These are phyloP conservation scores for Azemiops feae DNA, from an alignment of 2,113 vertebrate genomes.

Conservation along the genomic window DNA sequence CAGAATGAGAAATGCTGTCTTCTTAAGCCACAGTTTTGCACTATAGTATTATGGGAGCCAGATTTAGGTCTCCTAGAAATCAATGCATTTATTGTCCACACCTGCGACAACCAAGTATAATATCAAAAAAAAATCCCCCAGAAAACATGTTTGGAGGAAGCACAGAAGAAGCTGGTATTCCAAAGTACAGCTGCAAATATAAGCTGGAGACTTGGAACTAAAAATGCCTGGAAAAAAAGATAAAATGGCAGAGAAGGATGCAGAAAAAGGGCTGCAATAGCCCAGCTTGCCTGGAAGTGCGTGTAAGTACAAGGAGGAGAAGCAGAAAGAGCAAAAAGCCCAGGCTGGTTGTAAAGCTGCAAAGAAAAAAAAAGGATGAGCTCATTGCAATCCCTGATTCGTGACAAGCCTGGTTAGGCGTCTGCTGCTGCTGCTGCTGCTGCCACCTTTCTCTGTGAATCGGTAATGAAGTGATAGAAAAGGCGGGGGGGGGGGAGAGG, in stretches of 20 bases:
- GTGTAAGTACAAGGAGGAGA: constrained; percentile 48
- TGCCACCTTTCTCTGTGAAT: constrained; percentile 74
- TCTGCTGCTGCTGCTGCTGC: constrained; percentile 59
- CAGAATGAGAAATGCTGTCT: constrained; percentile 69
- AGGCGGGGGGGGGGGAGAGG: constrained; percentile 68
- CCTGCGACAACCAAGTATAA: constrained; percentile 54
- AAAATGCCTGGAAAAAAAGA: constrained; percentile 48
- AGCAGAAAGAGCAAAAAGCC: constrained; percentile 57
- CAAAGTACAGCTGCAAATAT: constrained; percentile 44
- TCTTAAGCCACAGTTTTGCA: constrained; percentile 53
- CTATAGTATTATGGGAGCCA: constrained; percentile 53
- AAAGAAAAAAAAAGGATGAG: constrained; percentile 78
- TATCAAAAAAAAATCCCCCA: constrained; percentile 42
- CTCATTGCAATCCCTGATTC: constrained; percentile 76
- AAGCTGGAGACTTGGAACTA: constrained; percentile 63
- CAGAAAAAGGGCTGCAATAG: constrained; percentile 40
- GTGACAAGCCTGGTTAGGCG: constrained; percentile 55
- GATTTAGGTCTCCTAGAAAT: constrained; percentile 44
- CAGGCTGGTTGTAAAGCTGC: constrained; percentile 66
- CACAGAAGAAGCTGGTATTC: constrained; percentile 53
- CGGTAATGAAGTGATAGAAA: constrained; percentile 74
- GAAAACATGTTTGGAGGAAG: constrained; percentile 65
- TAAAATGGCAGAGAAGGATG: constrained; percentile 56
- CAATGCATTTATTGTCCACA: constrained; percentile 46
- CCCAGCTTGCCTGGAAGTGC: constrained; percentile 38